Base-by-base conservation (phyloP, 2,888 invertebrate genomes). In the Limenitis camilla region DNA sequence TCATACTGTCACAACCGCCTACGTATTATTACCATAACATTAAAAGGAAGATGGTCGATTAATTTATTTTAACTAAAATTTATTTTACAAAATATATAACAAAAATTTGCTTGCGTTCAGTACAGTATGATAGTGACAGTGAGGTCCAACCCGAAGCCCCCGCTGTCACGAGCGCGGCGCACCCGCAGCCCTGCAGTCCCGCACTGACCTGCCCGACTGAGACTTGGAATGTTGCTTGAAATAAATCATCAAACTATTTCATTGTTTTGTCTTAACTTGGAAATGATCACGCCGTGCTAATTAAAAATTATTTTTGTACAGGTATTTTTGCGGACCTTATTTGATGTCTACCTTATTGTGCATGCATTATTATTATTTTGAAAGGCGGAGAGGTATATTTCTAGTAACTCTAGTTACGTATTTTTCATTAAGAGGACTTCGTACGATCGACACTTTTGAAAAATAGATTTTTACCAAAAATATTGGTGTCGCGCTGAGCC, bases 121-220 rank as follows among this genome's bases (percentile, higher is more conserved):
- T 79, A 74, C 40, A 43, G 47, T 43, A 52, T 49, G 39, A 61
- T 61, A 67, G 66, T 69, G 69, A 67, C 68, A 68, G 71, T 65
- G 66, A 67, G 70, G 69, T 66, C 67, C 59, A 60, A 58, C 60
- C 64, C 67, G 66, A 63, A 54, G 49, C 46, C 48, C 50, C 56
- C 59, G 66, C 72, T 69, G 71, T 73, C 74, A 69, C 62, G 64
- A 64, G 45, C 45, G 45, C 45, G 36, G 45, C n/a, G 19, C 19
- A 19, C 19, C 19, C 19, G 19, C 19, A 19, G 19, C 19, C 62
- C 62, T 55, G 51, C 62, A 46, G 59, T 62, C 59, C 61, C 40
- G 49, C 38, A 40, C 46, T 33, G 47, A 42, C 47, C 39, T 57
- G 50, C 49, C 43, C 50, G 59, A 45, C 55, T 39, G 52, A 19